Evolutionary conservation across 2,888 invertebrate species (phyloP), one percentile per base, ranked within the genome.

Genomic region (Campoletis raptor): DNA sequence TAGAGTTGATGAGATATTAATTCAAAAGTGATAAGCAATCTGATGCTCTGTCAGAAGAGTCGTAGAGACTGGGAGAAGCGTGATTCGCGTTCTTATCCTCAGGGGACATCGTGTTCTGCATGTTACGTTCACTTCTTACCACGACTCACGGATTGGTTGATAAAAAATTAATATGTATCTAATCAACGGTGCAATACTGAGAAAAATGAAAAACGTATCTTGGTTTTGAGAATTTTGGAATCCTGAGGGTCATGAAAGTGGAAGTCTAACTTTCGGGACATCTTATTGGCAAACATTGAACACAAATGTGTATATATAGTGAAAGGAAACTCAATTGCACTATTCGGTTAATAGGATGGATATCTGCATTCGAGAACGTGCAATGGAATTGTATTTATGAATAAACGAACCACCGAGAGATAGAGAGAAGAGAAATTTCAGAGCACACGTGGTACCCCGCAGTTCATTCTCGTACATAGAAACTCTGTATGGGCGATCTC

Each of bases 341-440:
- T 37, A 83, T 83, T 78, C 77, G 67, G 73, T 69, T 86, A 86
- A 86, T 84, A 83, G 86, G 81, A 81, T 86, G 78, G 69, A 77
- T 81, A 79, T 40, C 36, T 83, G 79, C 80, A 70, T 79, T 66
- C 36, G 42, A 42, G 52, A 74, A 67, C 52, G 72, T n/a, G 57
- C 78, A 64, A 67, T 70, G 54, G 64, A 83, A 83, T 76, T 18
- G 54, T 72, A 40, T n/a, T 67, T n/a, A 76, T 64, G 72, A 54
- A 42, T 54, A 24, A 52, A 52, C 66, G 52, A 24, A 24, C 21
- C 37, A 79, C 30, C 61, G 12, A 61, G 69, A 30, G 8, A 21
- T 18, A 67, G 52, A 72, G 64, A 40, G 64, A 72, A 40, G n/a
- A 66, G 67, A 37, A 48, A 80, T 48, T 45, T 24, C 37, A 21